Percentiles rank a stretch among this genome's conserved stretches.
These are phyloP conservation scores for Urophycis tenuis DNA, from an alignment of 2,797 vertebrate species.

Conservation along the genomic window DNA sequence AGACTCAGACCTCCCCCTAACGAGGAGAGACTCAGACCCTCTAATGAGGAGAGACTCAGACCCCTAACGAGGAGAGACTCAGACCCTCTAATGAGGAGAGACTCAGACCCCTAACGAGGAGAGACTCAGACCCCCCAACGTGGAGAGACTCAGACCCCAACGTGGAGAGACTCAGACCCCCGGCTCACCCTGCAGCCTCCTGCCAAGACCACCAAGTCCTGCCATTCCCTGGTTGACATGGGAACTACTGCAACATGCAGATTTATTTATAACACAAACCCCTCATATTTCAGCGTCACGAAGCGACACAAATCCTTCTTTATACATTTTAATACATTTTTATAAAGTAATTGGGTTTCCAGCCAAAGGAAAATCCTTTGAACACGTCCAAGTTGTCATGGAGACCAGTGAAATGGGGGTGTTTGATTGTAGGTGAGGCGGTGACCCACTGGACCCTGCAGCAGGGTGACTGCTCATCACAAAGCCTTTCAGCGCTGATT, in stretches of 20 bases:
- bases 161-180: too few species aligned
- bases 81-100: too few species aligned
- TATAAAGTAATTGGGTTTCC: neutral
- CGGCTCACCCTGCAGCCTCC: neutral
- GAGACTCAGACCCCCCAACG: too few species aligned
- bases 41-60: too few species aligned
- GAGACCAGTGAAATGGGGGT: slow-evolving; percentile 7
- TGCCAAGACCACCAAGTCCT: too few species aligned
- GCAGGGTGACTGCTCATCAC: neutral
- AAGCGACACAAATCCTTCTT: neutral
- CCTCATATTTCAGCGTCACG: neutral
- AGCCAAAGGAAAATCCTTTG: slow-evolving; percentile 18
- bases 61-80: too few species aligned
- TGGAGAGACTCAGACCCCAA: too few species aligned
- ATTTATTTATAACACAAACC: slow-evolving; percentile 8
- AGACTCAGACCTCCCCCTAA: too few species aligned
- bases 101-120: too few species aligned
- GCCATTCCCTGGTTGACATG: neutral
- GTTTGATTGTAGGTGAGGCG: neutral
- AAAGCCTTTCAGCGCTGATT: neutral
- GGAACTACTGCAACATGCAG: too few species aligned
- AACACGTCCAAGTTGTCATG: slow-evolving; percentile 20
- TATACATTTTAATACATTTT: too few species aligned
- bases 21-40: too few species aligned
- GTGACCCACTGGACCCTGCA: neutral